Percentiles rank a stretch among this genome's conserved stretches.
Conservation (phyloP, 2,113 vertebrate genomes). For the Serilophus lunatus region DNA sequence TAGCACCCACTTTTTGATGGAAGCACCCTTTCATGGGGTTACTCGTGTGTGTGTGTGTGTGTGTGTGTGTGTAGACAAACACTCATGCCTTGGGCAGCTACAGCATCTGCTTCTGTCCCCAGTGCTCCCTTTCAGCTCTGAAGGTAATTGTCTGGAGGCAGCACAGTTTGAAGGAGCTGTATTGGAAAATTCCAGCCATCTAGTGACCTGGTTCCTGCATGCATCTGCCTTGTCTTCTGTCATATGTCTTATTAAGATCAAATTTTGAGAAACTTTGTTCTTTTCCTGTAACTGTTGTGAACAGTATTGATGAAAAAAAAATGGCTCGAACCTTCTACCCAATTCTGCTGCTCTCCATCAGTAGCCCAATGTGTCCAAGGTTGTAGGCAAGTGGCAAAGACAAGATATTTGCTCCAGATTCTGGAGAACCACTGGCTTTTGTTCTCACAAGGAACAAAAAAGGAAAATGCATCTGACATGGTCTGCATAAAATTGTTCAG, state of each 20-base stretch:
- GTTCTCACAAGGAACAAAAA: not conserved
- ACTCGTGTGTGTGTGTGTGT: not conserved
- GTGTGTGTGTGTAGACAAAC: not conserved
- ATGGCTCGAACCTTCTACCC: not conserved
- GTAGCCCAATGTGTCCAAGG: not conserved
- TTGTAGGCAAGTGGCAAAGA: not conserved
- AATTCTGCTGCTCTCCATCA: not conserved
- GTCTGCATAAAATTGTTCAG: not conserved
- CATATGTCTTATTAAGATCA: not conserved
- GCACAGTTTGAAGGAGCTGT: not conserved
- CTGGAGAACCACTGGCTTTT: not conserved
- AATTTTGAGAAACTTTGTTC: not conserved
- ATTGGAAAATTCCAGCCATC: not conserved
- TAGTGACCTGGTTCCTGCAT: fast-evolving
- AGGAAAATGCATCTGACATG: not conserved
- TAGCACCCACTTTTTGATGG: not conserved
- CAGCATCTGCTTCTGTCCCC: not conserved
- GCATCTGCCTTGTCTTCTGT: not conserved
- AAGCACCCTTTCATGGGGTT: not conserved
- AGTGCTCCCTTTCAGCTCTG: not conserved
- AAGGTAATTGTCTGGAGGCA: not conserved
- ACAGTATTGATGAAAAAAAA: not conserved
- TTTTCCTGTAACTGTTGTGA: not conserved
- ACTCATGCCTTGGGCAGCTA: not conserved
- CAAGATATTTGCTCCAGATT: not conserved